A percentile compares a stretch with the other conserved stretches of the same genome.
Evolutionary conservation across 2,888 invertebrate genomes (phyloP).

Genomic region (Gonocerus acuteangulatus): DNA sequence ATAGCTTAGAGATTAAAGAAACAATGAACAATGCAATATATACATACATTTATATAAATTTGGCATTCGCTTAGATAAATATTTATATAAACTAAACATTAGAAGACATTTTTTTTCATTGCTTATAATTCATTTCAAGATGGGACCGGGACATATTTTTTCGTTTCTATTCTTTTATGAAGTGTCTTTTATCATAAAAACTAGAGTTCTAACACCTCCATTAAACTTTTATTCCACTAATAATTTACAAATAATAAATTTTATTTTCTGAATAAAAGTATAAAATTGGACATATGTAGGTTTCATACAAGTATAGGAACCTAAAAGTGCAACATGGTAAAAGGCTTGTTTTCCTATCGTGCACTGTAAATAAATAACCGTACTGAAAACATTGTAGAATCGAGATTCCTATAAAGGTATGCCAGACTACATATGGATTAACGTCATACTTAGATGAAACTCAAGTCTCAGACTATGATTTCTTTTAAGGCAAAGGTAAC

Average conservation of each 20-base stretch:
- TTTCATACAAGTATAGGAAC: constrained; percentile 9
- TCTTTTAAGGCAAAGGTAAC: constrained; percentile 26
- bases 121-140: neutral
- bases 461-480: constrained; percentile 18
- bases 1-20: constrained; percentile 9
- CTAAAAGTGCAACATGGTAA: neutral
- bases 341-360: too few relatives aligned
- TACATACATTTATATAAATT: constrained; percentile 22
- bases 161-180: neutral
- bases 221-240: constrained; percentile 4
- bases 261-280: constrained; percentile 23
- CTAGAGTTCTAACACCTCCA: constrained; percentile 13
- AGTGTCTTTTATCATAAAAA: constrained; percentile 10
- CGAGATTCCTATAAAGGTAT: constrained; percentile 17
- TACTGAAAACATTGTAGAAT: neutral
- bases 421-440: neutral
- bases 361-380: too few relatives aligned
- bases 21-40: constrained; percentile 22
- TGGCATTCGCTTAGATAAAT: constrained; percentile 21
- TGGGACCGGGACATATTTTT: neutral
- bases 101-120: constrained; percentile 17
- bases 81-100: constrained; percentile 13
- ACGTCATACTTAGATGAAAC: constrained; percentile 14
- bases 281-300: constrained; percentile 9
- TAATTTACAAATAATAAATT: constrained; percentile 18